Conservation (phyloP, 30 jellyfish, hydroid and myxozoan species). For the Cassiopea andromeda region DNA sequence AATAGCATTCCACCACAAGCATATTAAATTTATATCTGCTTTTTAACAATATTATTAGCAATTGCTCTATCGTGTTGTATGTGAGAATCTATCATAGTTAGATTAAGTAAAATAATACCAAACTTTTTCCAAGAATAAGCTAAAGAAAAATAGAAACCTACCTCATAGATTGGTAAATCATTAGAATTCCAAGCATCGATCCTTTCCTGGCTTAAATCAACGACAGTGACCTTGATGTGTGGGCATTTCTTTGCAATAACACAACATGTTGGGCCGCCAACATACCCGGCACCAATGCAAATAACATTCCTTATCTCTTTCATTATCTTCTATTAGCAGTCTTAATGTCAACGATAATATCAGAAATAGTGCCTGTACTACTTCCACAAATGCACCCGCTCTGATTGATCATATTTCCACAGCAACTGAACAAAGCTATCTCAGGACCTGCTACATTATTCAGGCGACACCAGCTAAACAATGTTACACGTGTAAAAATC, state of each 20-base stretch:
- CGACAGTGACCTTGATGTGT: slow-evolving; percentile 84
- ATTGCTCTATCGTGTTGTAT: too few species aligned
- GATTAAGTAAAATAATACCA: too few species aligned
- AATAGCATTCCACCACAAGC: too few species aligned
- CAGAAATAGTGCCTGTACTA: not conserved
- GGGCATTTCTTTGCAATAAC: slow-evolving; percentile 98
- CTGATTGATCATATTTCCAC: slow-evolving; percentile 36
- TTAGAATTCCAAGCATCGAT: slow-evolving; percentile 98
- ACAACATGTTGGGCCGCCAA: slow-evolving; percentile 98
- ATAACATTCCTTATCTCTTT: slow-evolving; percentile 61
- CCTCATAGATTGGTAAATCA: slow-evolving; percentile 94
- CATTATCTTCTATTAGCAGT: slow-evolving; percentile 4
- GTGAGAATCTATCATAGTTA: too few species aligned
- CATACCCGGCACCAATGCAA: slow-evolving; percentile 99
- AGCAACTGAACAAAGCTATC: slow-evolving; percentile 54
- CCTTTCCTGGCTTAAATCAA: slow-evolving; percentile 86
- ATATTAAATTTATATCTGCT: too few species aligned
- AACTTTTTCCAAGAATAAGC: too few species aligned
- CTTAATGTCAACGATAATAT: not conserved
- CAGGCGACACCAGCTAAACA: not conserved
- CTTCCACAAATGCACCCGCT: not conserved
- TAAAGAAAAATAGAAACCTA: not conserved
- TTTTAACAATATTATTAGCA: too few species aligned
- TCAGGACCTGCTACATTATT: slow-evolving; percentile 24
- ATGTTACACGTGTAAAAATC: slow-evolving; percentile 24